Evolutionary conservation across 2,113 vertebrate genomes (phyloP).

Genomic region (Oophaga pumilio): DNA sequence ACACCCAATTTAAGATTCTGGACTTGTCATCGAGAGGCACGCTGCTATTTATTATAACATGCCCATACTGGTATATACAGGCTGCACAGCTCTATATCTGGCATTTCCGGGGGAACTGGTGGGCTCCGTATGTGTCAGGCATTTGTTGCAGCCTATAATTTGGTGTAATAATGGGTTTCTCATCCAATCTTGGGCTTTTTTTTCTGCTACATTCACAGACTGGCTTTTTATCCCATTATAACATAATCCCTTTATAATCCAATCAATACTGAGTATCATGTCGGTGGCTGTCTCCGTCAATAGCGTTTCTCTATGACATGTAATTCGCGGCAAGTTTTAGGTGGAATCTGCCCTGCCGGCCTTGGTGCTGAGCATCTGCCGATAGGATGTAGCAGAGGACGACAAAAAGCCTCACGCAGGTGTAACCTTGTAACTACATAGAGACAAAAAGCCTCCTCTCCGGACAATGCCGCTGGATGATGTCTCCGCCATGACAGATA

Average conservation of each 20-base stretch:
- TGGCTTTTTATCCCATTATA: conserved; percentile 69
- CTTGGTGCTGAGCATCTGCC: neutral
- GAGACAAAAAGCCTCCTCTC: neutral
- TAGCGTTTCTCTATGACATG: conserved; percentile 59
- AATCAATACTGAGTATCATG: conserved; percentile 69
- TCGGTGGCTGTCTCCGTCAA: conserved; percentile 63
- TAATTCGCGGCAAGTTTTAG: conserved; percentile 48
- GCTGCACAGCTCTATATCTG: neutral
- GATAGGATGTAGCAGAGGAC: neutral
- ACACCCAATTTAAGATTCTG: too few relatives aligned
- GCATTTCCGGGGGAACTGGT: neutral
- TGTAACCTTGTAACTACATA: neutral
- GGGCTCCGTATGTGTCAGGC: neutral
- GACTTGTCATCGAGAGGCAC: too few relatives aligned
- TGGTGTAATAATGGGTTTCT: conserved; percentile 33
- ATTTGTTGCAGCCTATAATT: neutral
- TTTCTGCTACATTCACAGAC: conserved; percentile 60
- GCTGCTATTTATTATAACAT: too few relatives aligned
- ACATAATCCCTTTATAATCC: conserved; percentile 71
- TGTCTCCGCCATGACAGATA: neutral
- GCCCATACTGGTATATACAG: neutral
- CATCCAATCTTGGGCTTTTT: conserved; percentile 61
- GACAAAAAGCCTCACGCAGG: neutral
- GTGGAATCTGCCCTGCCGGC: neutral
- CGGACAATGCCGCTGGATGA: neutral